Base-by-base conservation (phyloP, 2,888 invertebrate species). In the Rhamphomyia laevipes region DNA sequence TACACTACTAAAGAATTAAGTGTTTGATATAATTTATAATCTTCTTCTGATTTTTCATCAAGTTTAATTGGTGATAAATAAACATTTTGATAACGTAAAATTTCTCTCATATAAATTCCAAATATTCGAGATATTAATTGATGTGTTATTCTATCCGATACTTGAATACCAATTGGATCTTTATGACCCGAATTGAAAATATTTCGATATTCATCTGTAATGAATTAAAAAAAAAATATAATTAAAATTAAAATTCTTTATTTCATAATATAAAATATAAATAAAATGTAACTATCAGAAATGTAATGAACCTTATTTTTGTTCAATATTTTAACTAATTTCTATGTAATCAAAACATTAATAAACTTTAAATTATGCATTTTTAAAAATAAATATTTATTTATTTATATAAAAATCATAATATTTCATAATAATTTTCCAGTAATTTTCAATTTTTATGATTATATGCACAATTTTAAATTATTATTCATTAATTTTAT, bases 81-180 rank as follows among this genome's bases (percentile, higher is more conserved):
- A 43, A 75, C 65, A 40, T 66, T 63, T 16, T 65, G 58, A 57
- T 74, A 76, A 9, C 74, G 72, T 2, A 77, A 62, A 10, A 72
- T 65, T 55, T 77, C 75, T 40, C 63, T 70, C 11, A 79, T 60
- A 55, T 77, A 77, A 49, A 80, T 78, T 51, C 71, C 74, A 65
- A 78, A 78, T 43, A 80, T 72, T 53, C 76, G 68, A 0, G 78
- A 74, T 31, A 70, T 69, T 37, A 82, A 61, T 51, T 76, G 74
- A 57, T 82, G 80, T 1, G 76, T 73, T 10, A 76, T 59, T 46
- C 77, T 67, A 30, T 66, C 66, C 1, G 80, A 76, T 1, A 76
- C 70, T 59, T 79, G 78, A 48, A 82, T 53, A 6, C 62, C 62
- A 45, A 68, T 56, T n/a, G 55, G 43, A 15, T 42, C 15, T 23